Conservation (phyloP, 2,888 invertebrate species). For the Anagyrus pseudococci region DNA sequence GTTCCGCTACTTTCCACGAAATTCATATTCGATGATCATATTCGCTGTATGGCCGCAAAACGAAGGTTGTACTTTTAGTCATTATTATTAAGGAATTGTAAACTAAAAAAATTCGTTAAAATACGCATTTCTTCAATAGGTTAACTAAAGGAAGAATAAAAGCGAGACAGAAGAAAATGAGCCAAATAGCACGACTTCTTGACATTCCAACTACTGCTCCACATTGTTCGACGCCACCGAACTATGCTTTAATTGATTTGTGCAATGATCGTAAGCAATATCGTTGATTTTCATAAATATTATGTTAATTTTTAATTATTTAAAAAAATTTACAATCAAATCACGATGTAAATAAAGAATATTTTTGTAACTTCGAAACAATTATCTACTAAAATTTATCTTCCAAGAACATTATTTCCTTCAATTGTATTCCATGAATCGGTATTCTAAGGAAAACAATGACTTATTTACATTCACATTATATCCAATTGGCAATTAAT, state of each 20-base stretch:
- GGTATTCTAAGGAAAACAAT: too few relatives aligned
- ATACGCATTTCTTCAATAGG: constrained; percentile 40
- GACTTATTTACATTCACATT: too few relatives aligned
- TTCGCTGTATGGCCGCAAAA: constrained; percentile 98
- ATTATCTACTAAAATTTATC: too few relatives aligned
- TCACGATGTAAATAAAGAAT: too few relatives aligned
- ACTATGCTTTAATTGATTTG: constrained; percentile 54
- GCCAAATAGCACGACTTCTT: constrained; percentile 89
- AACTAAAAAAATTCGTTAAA: neutral
- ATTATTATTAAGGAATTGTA: neutral
- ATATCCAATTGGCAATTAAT: too few relatives aligned
- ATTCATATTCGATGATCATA: constrained; percentile 98
- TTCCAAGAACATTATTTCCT: too few relatives aligned
- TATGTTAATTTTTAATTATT: neutral
- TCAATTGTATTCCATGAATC: too few relatives aligned
- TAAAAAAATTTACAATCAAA: too few relatives aligned
- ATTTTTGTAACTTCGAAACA: too few relatives aligned
- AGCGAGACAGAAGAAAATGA: constrained; percentile 96
- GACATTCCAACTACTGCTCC: constrained; percentile 73
- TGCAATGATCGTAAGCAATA: constrained; percentile 55
- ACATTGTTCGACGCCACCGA: constrained; percentile 58
- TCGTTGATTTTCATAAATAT: neutral
- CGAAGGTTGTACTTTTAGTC: constrained; percentile 72
- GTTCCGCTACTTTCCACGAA: constrained; percentile 86
- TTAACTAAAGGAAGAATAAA: constrained; percentile 81